Evolutionary conservation across 2,888 invertebrate genomes (phyloP).

Genomic region (Diplazon laetatorius): DNA sequence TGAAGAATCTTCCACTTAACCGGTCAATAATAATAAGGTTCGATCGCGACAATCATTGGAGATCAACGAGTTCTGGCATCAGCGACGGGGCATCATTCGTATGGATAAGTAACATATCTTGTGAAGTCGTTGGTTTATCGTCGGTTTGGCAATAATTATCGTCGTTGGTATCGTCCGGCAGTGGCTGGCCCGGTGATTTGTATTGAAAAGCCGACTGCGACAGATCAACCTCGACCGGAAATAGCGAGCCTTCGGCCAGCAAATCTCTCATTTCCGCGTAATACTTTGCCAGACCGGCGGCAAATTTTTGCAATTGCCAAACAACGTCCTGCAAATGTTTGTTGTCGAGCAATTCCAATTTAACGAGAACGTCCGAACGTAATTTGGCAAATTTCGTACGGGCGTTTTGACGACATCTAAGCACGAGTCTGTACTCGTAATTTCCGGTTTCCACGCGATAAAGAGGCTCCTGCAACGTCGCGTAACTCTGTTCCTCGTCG

Average conservation of each 20-base stretch:
- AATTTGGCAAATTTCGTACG: conserved; percentile 92
- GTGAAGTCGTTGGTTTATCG: conserved; percentile 62
- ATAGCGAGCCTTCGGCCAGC: conserved; percentile 90
- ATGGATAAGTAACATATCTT: conserved; percentile 70
- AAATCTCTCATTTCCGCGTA: conserved; percentile 90
- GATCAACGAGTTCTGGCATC: conserved; percentile 60
- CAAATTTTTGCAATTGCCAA: conserved; percentile 91
- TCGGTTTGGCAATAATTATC: conserved; percentile 65
- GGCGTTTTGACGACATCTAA: conserved; percentile 98
- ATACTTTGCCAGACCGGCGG: conserved; percentile 91
- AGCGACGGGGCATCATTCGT: conserved; percentile 66
- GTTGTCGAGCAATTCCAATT: conserved; percentile 97
- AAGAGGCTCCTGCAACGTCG: conserved; percentile 95
- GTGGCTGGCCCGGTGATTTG: conserved; percentile 84
- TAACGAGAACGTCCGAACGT: conserved; percentile 96
- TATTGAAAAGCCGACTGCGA: conserved; percentile 96
- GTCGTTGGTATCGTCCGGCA: conserved; percentile 72
- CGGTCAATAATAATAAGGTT: background rate
- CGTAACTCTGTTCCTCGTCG: conserved; percentile 98
- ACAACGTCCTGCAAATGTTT: conserved; percentile 99
- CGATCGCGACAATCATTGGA: conserved; percentile 53
- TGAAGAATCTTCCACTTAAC: conserved; percentile 49
- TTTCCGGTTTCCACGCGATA: conserved; percentile 99
- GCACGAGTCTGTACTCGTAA: conserved; percentile 98
- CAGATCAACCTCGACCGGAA: conserved; percentile 98